These are phyloP conservation scores for Matsumyia berberina DNA, from an alignment of 2,888 invertebrate genomes.

Conservation along the genomic window DNA sequence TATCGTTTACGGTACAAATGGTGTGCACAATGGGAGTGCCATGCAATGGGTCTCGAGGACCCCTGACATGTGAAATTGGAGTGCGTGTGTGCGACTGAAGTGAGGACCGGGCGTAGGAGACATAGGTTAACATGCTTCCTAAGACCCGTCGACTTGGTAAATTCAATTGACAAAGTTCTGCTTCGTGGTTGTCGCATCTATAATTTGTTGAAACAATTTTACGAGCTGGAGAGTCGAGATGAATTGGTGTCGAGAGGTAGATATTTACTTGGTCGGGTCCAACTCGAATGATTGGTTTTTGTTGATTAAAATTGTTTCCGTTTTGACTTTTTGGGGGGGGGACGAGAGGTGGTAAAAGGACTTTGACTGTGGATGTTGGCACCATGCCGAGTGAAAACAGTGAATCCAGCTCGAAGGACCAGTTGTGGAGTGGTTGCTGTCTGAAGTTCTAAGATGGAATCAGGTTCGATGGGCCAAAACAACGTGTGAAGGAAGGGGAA, in stretches of 20 bases:
- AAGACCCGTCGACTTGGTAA: slow-evolving; percentile 1
- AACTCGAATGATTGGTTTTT: not conserved
- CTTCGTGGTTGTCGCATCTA: slow-evolving; percentile 9
- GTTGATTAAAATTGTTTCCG: not conserved
- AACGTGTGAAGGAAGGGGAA: no score
- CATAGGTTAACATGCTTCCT: not conserved
- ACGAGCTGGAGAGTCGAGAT: slow-evolving; percentile 5
- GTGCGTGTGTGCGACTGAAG: not conserved
- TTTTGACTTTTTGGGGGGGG: no score
- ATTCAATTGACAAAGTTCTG: slow-evolving; percentile 1
- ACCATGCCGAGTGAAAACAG: no score
- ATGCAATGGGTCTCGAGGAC: slow-evolving; percentile 6
- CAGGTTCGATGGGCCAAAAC: no score
- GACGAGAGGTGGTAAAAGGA: no score
- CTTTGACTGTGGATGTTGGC: no score
- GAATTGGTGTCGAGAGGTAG: slow-evolving; percentile 1
- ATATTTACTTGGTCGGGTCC: no score
- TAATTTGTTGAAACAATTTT: slow-evolving; percentile 36
- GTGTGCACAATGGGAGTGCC: slow-evolving; percentile 20
- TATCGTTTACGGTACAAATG: slow-evolving; percentile 46
- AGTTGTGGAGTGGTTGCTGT: no score
- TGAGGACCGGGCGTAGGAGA: not conserved
- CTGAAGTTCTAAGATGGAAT: no score
- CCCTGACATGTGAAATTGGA: slow-evolving; percentile 33
- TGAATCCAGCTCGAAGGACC: no score